Evolutionary conservation across 2,113 vertebrate genomes (phyloP).

Genomic region (Aphyosemion australe): DNA sequence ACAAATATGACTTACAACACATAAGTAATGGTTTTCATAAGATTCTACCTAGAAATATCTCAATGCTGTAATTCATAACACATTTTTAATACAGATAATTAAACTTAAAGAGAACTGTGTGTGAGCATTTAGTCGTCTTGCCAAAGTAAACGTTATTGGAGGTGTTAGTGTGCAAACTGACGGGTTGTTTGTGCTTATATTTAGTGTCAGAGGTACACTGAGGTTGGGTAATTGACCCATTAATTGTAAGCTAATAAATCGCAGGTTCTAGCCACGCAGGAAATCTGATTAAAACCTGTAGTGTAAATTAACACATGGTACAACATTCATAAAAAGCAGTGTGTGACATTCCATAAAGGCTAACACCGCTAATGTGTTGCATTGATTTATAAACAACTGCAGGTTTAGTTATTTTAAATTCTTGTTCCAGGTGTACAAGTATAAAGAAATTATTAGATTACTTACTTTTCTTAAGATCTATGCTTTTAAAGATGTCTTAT

Average conservation of each 20-base stretch:
- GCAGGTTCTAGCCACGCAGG: not conserved
- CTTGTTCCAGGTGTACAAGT: conserved; percentile 1
- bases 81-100: not conserved
- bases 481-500: no score
- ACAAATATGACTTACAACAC: not conserved
- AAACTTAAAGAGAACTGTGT: not conserved
- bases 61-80: conserved; percentile 1
- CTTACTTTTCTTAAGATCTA: not conserved
- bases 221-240: conserved; percentile 4
- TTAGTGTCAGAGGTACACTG: conserved; percentile 1
- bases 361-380: not conserved
- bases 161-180: not conserved
- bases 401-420: not conserved
- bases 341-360: conserved; percentile 1
- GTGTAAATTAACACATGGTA: conserved; percentile 14
- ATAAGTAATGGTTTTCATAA: not conserved
- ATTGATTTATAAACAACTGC: conserved; percentile 10
- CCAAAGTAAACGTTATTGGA: conserved; percentile 24
- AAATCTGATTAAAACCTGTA: conserved; percentile 13
- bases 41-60: not conserved
- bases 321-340: conserved; percentile 5
- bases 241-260: not conserved
- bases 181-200: not conserved
- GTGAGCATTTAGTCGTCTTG: not conserved
- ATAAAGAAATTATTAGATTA: conserved; percentile 6